A percentile compares a stretch with the other conserved stretches of the same genome.
phyloP scores from a whole-genome alignment of 2,888 invertebrate genomes.

The Nebria brevicollis region DNA sequence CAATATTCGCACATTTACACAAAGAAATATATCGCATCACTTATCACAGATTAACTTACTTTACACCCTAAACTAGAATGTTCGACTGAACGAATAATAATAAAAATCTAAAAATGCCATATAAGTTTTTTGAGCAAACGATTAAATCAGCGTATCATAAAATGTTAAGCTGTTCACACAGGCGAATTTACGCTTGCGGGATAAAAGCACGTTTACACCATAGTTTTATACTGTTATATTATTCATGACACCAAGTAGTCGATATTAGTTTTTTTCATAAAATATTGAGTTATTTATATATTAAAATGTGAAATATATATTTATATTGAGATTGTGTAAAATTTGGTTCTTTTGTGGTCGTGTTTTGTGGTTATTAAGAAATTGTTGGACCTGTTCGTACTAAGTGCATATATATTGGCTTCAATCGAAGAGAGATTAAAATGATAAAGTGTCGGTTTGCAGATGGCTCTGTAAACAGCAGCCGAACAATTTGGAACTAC shows the following conservation, averaged over 20 bases:
- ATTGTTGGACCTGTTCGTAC: background rate
- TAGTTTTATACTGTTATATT: background rate
- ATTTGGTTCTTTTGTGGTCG: background rate
- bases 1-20: background rate
- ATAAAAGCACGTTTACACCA: slow-evolving; percentile 41
- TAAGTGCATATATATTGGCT: background rate
- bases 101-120: too few species aligned
- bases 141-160: background rate
- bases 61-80: background rate
- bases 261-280: background rate
- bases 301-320: too few species aligned
- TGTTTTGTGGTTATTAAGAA: background rate
- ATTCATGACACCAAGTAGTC: background rate
- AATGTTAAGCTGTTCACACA: background rate
- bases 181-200: slow-evolving; percentile 31
- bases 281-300: too few species aligned
- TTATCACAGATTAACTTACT: background rate
- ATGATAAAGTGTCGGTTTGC: slow-evolving; percentile 43
- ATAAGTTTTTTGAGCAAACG: too few species aligned
- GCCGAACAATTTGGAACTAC: slow-evolving; percentile 9
- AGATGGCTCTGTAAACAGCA: slow-evolving; percentile 37
- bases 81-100: too few species aligned
- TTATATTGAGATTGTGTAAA: background rate
- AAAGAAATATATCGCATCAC: background rate
- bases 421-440: slow-evolving; percentile 35